phyloP scores from a whole-genome alignment of 2,113 vertebrate genomes.

The Cololabis saira region DNA sequence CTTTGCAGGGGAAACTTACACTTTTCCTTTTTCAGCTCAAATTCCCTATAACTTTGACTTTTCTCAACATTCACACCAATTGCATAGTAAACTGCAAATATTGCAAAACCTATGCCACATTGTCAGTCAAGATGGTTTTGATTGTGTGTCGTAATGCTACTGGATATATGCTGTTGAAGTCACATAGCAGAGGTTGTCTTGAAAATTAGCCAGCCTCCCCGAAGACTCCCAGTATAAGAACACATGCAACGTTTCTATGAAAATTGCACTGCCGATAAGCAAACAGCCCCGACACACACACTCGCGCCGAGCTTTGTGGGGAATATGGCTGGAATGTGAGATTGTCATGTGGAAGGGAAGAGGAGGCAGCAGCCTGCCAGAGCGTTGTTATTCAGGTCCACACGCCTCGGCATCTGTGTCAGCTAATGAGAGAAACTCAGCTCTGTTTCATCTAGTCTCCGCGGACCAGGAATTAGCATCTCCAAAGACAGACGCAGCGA shows the following conservation, averaged over 20 bases:
- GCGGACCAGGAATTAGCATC: conserved; percentile 82
- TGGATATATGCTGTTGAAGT: conserved; percentile 40
- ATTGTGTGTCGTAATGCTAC: conserved; percentile 20
- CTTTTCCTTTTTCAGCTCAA: no score
- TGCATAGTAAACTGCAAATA: conserved; percentile 3
- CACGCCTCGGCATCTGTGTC: conserved; percentile 82
- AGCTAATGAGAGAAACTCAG: conserved; percentile 83
- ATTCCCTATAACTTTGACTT: background rate
- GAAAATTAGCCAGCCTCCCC: conserved; percentile 37
- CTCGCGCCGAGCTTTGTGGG: conserved; percentile 42
- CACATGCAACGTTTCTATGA: conserved; percentile 65
- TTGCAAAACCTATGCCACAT: conserved; percentile 10
- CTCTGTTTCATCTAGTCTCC: conserved; percentile 82
- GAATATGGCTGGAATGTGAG: conserved; percentile 73
- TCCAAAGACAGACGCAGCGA: conserved; percentile 79
- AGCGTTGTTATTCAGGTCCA: conserved; percentile 82
- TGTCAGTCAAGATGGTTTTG: background rate
- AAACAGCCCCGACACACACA: conserved; percentile 35
- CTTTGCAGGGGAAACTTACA: no score
- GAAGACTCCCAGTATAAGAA: conserved; percentile 47
- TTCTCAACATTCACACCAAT: background rate
- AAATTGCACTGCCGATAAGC: conserved; percentile 61
- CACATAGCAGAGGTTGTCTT: conserved; percentile 41
- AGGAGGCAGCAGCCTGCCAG: conserved; percentile 74
- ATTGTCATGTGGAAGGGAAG: conserved; percentile 69